Conservation (phyloP, 2,113 vertebrate species). For the Ochotona princeps region DNA sequence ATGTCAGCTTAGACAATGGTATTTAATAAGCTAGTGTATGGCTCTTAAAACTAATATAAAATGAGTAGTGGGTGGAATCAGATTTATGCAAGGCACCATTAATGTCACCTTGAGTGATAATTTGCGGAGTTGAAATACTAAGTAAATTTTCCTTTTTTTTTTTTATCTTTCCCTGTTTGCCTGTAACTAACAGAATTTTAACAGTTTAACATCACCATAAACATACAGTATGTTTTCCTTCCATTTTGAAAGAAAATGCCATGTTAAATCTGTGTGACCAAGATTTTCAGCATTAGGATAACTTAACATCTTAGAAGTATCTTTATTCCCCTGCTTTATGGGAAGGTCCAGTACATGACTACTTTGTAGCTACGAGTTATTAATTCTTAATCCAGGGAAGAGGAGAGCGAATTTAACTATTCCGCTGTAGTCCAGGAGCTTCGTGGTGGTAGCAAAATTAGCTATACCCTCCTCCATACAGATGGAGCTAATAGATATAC, state of each 20-base stretch:
- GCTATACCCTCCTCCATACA: background rate
- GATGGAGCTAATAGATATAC: background rate
- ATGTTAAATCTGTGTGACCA: background rate
- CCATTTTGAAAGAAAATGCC: background rate
- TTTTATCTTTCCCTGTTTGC: slow-evolving; percentile 36
- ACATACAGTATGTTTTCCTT: background rate
- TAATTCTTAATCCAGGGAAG: background rate
- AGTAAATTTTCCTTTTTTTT: slow-evolving; percentile 41
- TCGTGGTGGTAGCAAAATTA: background rate
- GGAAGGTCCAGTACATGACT: background rate
- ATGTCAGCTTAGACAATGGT: background rate
- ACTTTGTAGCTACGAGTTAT: background rate
- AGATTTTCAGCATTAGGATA: background rate
- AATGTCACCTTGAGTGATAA: slow-evolving; percentile 7
- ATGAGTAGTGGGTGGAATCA: background rate
- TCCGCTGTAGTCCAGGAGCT: background rate
- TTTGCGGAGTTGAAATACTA: background rate
- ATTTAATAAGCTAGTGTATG: slow-evolving; percentile 25
- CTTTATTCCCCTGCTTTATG: background rate
- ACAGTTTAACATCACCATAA: background rate
- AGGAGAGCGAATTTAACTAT: accelerated
- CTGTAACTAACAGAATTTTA: slow-evolving; percentile 49
- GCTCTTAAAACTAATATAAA: slow-evolving; percentile 35
- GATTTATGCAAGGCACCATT: background rate
- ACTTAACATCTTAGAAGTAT: background rate